phyloP scores from a whole-genome alignment of 2,113 vertebrate species.

The Phoxinus phoxinus region DNA sequence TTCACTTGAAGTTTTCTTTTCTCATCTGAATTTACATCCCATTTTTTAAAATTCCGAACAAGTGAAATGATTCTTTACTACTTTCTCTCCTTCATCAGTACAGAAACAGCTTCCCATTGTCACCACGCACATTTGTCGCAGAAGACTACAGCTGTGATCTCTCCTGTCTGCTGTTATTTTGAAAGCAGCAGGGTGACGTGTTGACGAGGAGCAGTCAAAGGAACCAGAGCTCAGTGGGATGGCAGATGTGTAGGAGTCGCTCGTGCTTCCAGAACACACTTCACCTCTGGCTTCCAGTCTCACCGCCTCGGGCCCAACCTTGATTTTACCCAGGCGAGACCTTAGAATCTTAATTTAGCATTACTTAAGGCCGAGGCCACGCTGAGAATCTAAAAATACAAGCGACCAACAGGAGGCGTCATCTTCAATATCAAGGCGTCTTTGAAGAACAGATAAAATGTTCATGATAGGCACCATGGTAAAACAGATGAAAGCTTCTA shows the following conservation, averaged over 20 bases:
- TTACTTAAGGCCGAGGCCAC: not conserved
- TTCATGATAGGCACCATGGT: slow-evolving; percentile 1
- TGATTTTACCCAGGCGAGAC: slow-evolving; percentile 1
- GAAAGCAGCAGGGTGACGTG: slow-evolving; percentile 19
- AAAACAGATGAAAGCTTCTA: not conserved
- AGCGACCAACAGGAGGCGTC: not conserved
- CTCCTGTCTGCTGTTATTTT: slow-evolving; percentile 26
- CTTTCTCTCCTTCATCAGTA: not conserved
- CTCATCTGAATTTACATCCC: not conserved
- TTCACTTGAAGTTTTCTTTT: not conserved
- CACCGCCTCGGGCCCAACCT: slow-evolving; percentile 11
- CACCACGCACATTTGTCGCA: not conserved
- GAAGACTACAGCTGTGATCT: slow-evolving; percentile 25
- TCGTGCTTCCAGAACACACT: not conserved
- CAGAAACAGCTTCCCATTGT: not conserved
- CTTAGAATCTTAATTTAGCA: slow-evolving; percentile 40
- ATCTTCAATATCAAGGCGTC: not conserved
- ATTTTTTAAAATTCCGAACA: not conserved
- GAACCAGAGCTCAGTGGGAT: not conserved
- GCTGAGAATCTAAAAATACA: slow-evolving; percentile 24
- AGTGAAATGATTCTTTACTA: not conserved
- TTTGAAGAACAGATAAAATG: slow-evolving; percentile 4
- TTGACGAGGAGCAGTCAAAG: slow-evolving; percentile 19
- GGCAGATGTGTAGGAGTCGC: slow-evolving; percentile 19
- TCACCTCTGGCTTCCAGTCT: not conserved